Conservation (phyloP, 2,113 vertebrate genomes). For the Eupsittula cactorum region DNA sequence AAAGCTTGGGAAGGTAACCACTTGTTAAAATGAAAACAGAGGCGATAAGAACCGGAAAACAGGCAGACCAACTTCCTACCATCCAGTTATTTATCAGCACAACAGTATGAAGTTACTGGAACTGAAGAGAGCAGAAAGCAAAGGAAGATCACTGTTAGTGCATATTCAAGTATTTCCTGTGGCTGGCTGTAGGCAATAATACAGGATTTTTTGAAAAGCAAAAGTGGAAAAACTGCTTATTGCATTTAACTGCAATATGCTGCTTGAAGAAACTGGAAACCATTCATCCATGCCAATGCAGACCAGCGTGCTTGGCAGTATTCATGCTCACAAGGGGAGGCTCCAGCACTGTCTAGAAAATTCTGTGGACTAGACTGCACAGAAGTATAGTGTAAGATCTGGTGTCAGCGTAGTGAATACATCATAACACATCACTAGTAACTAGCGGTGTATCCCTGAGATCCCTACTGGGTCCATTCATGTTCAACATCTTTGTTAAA, state of each 20-base stretch:
- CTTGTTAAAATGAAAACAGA: neutral
- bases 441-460: rapidly evolving
- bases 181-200: neutral
- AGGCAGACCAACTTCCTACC: neutral
- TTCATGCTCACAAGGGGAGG: neutral
- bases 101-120: neutral
- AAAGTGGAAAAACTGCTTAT: neutral
- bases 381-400: neutral
- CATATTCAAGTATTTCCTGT: neutral
- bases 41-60: neutral
- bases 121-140: neutral
- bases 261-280: neutral
- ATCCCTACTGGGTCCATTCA: neutral
- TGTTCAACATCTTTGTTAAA: neutral
- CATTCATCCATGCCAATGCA: neutral
- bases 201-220: neutral
- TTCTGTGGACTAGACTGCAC: neutral
- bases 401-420: neutral
- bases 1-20: neutral
- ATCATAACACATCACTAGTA: neutral
- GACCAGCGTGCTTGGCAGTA: neutral
- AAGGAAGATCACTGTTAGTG: neutral
- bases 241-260: neutral
- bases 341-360: neutral
- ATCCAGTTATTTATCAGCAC: neutral